Conservation (phyloP, 1,140 invertebrate species). For the Capitella teleta region DNA sequence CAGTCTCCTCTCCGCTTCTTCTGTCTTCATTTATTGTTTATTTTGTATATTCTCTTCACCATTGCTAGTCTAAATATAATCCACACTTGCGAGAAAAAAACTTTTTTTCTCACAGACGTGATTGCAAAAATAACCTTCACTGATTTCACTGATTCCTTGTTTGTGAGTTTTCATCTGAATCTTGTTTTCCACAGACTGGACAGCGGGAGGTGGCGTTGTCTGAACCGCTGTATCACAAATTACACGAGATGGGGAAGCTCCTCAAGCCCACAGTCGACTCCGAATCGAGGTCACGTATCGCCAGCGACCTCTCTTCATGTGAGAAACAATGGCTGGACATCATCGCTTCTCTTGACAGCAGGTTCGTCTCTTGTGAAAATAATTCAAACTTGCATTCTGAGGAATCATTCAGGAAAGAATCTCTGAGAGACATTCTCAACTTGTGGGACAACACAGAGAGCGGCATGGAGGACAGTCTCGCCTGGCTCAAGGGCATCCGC, state of each 20-base stretch:
- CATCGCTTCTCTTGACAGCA: constrained; percentile 51
- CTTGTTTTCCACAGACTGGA: too few species aligned
- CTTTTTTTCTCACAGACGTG: too few species aligned
- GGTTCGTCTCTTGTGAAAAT: too few species aligned
- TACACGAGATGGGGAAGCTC: background rate
- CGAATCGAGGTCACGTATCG: background rate
- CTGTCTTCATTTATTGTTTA: too few species aligned
- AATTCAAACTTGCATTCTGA: too few species aligned
- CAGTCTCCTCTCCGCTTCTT: too few species aligned
- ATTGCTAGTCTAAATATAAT: too few species aligned
- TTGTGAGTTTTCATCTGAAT: too few species aligned
- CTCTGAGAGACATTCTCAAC: constrained; percentile 32
- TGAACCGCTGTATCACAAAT: background rate
- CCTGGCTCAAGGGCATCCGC: constrained; percentile 32
- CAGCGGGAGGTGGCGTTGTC: background rate
- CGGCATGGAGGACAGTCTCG: constrained; percentile 29
- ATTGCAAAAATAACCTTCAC: too few species aligned
- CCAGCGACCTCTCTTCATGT: background rate
- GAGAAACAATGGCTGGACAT: constrained; percentile 5
- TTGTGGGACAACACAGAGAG: constrained; percentile 41
- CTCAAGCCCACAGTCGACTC: background rate
- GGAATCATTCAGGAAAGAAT: constrained; percentile 56
- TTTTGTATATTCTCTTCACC: background rate
- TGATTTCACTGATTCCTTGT: too few species aligned
- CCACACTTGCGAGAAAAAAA: too few species aligned